Base-by-base conservation (phyloP, 2,797 vertebrate genomes). In the Apogon talboti region DNA sequence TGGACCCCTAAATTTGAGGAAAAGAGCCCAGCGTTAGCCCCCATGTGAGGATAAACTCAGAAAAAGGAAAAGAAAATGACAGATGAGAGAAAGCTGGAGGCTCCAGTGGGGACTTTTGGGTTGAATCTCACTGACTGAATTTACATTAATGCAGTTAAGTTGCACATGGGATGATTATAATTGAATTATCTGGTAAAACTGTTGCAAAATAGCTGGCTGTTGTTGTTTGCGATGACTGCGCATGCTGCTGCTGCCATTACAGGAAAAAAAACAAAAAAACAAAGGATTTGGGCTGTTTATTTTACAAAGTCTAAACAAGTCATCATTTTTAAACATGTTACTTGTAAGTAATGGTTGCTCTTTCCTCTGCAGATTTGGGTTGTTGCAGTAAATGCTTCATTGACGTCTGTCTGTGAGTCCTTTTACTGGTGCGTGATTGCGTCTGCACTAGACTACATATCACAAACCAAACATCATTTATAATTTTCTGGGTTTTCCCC, bases 71-170 rank as follows among this genome's bases (percentile, higher is more conserved):
- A 45, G 33, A 60, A 43, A 53, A 9, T 37, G 45, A 40, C 35
- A 19, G 19, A 50, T 43, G 53, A 35, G n/a, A 30, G 16, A 15
- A 35, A 63, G 64, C 15, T 50, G 11, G 24, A 46, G 50, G 7
- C 37, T 11, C 14, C 67, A 38, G 14, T 11, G n/a, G 24, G 5
- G 49, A 28, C 47, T 50, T 15, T 16, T 19, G 12, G 42, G 13
- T 38, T 35, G 21, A 40, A 43, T 42, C 19, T 50, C 52, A 28
- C 55, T 51, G 6, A 43, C 54, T 51, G 28, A 50, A 74, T 75
- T 75, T 73, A 49, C 70, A 70, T 80, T 43, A 74, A 72, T 43
- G 42, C 50, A 46, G 48, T 81, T 76, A 55, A 69, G 47, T 40
- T 47, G 65, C 56, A 65, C 69, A 61, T 12, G 70, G 37, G 37